phyloP scores from a whole-genome alignment of 2,113 vertebrate genomes.

The Chelonoidis abingdonii region DNA sequence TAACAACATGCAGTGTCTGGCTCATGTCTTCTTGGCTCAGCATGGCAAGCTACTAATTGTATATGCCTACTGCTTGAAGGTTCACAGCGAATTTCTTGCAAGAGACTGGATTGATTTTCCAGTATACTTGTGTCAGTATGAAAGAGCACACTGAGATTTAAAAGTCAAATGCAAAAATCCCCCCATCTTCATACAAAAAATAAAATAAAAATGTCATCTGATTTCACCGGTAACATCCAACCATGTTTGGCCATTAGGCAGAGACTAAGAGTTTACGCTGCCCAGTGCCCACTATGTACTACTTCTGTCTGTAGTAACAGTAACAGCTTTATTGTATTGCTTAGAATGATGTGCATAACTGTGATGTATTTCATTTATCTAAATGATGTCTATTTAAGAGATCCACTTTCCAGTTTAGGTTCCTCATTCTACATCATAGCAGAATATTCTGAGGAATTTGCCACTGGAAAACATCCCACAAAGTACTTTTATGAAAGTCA shows the following conservation, averaged over 20 bases:
- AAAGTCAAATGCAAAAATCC: neutral
- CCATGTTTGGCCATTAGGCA: neutral
- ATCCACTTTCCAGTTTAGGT: conserved; percentile 15
- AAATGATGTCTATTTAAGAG: neutral
- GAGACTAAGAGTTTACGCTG: neutral
- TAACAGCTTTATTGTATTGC: neutral
- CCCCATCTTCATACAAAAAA: neutral
- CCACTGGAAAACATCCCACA: conserved; percentile 8
- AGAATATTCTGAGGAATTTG: conserved; percentile 15
- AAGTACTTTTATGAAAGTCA: conserved; percentile 11
- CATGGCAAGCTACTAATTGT: neutral
- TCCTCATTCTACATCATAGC: neutral
- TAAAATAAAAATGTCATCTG: neutral
- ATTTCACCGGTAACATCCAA: neutral
- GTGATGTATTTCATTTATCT: neutral
- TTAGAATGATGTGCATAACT: neutral
- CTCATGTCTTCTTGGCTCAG: neutral
- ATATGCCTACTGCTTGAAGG: neutral
- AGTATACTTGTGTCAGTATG: neutral
- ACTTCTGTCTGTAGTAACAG: neutral
- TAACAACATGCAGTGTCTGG: neutral
- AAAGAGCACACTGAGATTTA: neutral
- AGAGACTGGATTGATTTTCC: neutral
- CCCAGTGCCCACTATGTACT: neutral
- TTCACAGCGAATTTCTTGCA: neutral